Conservation (phyloP, 1,140 invertebrate genomes). For the Orussus abietinus region DNA sequence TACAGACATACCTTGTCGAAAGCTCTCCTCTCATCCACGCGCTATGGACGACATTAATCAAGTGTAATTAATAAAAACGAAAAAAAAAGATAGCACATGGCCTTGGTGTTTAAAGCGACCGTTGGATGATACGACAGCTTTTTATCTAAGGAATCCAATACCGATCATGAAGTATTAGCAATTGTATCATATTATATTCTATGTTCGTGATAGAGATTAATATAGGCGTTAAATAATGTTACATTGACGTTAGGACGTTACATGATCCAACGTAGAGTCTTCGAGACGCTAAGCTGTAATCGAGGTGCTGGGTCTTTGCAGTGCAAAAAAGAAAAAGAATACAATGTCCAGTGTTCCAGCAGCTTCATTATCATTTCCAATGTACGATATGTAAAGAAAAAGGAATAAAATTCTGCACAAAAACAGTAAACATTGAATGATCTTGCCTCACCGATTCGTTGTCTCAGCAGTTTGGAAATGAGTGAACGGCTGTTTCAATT, state of each 20-base stretch:
- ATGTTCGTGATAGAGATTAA: slow-evolving; percentile 38
- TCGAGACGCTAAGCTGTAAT: slow-evolving; percentile 22
- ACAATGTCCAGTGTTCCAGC: slow-evolving; percentile 39
- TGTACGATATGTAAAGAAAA: slow-evolving; percentile 53
- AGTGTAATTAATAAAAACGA: slow-evolving; percentile 14
- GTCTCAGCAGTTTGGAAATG: neutral
- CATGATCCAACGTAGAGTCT: slow-evolving; percentile 13
- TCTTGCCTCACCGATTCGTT: neutral
- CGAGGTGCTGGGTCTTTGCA: slow-evolving; percentile 29
- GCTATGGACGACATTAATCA: slow-evolving; percentile 17
- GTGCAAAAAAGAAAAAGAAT: slow-evolving; percentile 17
- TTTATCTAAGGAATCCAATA: slow-evolving; percentile 32
- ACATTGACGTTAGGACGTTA: slow-evolving; percentile 25
- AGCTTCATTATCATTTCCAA: slow-evolving; percentile 50
- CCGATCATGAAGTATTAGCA: slow-evolving; percentile 48
- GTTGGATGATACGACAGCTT: slow-evolving; percentile 29
- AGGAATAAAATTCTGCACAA: slow-evolving; percentile 41
- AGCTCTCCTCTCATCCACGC: slow-evolving; percentile 24
- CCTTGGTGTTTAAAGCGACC: slow-evolving; percentile 21
- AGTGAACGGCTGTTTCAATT: slow-evolving; percentile 18
- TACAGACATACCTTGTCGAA: slow-evolving; percentile 21
- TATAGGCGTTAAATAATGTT: slow-evolving; percentile 41
- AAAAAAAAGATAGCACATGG: slow-evolving; percentile 18
- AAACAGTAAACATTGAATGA: too few relatives aligned
- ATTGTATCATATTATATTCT: slow-evolving; percentile 46